Evolutionary conservation across 2,888 invertebrate genomes (phyloP).

Genomic region (Byasa hedistus): DNA sequence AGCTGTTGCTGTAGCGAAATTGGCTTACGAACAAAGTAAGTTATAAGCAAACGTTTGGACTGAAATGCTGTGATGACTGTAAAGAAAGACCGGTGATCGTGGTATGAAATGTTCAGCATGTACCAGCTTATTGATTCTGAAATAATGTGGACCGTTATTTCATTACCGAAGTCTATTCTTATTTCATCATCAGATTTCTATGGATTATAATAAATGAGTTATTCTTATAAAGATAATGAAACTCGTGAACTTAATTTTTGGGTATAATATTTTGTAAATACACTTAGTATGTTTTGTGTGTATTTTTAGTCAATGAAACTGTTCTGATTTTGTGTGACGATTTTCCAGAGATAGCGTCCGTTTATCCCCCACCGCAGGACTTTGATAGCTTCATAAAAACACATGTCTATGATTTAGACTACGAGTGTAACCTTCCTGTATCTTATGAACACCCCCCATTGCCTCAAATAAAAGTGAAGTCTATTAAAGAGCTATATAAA

Average conservation of each 20-base stretch:
- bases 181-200: too few relatives aligned
- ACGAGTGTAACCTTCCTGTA: constrained; percentile 38
- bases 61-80: background rate
- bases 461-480: constrained; percentile 38
- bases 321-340: background rate
- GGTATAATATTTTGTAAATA: too few relatives aligned
- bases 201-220: too few relatives aligned
- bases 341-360: constrained; percentile 46
- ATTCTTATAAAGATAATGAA: too few relatives aligned
- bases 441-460: constrained; percentile 40
- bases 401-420: constrained; percentile 41
- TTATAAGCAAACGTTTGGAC: background rate
- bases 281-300: too few relatives aligned
- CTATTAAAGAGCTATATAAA: constrained; percentile 40
- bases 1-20: constrained; percentile 88
- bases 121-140: too few relatives aligned
- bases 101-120: too few relatives aligned
- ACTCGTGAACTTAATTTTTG: too few relatives aligned
- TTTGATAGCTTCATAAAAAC: constrained; percentile 36
- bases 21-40: constrained; percentile 89
- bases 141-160: too few relatives aligned
- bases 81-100: too few relatives aligned
- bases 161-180: too few relatives aligned
- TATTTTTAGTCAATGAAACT: too few relatives aligned
- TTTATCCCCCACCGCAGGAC: constrained; percentile 45